Conservation (phyloP, 2,888 invertebrate species). For the Diadromus collaris region DNA sequence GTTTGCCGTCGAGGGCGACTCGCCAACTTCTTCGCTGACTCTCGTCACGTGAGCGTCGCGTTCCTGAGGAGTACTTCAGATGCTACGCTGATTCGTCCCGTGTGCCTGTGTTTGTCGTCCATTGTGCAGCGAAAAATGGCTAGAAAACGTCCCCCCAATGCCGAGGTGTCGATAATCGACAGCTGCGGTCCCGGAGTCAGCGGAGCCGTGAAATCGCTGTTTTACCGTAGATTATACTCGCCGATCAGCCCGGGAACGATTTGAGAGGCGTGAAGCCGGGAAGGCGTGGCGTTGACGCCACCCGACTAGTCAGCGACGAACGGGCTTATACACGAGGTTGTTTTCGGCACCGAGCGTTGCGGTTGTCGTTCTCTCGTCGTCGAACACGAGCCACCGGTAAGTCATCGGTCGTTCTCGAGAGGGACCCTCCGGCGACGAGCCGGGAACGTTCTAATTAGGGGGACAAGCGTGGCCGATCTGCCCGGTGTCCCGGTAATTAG, state of each 20-base stretch:
- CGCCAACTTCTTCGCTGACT: conserved; percentile 40
- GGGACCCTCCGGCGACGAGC: conserved; percentile 12
- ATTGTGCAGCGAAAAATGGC: neutral
- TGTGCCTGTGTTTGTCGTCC: neutral
- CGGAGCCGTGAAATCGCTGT: conserved; percentile 77
- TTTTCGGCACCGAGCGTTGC: conserved; percentile 37
- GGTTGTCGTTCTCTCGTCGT: conserved; percentile 49
- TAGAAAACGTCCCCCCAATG: neutral
- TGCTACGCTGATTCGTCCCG: conserved; percentile 1
- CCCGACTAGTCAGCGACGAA: conserved; percentile 42
- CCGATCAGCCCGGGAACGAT: conserved; percentile 69
- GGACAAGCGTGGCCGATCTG: conserved; percentile 44
- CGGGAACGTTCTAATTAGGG: conserved; percentile 54
- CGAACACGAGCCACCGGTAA: conserved; percentile 12
- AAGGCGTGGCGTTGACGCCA: conserved; percentile 73
- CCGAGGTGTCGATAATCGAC: neutral
- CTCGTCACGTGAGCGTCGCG: conserved; percentile 20
- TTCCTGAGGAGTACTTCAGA: neutral
- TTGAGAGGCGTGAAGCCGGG: conserved; percentile 74
- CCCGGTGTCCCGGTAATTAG: conserved; percentile 40
- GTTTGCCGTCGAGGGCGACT: conserved; percentile 36
- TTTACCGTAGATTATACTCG: conserved; percentile 75
- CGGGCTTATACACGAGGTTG: conserved; percentile 11
- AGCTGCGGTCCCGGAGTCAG: conserved; percentile 61
- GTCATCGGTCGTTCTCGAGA: conserved; percentile 26